Conservation (phyloP, 2,888 invertebrate species). For the Drosophila anomalata region DNA sequence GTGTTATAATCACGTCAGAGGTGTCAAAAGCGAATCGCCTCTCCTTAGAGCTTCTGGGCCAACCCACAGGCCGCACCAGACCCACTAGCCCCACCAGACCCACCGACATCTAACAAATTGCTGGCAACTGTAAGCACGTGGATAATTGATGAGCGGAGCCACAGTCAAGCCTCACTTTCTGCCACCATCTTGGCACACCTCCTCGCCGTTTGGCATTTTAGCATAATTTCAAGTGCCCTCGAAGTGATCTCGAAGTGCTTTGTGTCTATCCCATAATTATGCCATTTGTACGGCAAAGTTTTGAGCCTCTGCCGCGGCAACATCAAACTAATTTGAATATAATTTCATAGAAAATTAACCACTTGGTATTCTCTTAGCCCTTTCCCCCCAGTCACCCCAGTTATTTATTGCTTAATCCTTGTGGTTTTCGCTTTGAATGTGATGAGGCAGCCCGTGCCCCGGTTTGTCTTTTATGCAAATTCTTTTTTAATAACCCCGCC, state of each 20-base stretch:
- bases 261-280: slow-evolving; percentile 65
- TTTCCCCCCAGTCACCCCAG: slow-evolving; percentile 6
- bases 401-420: slow-evolving; percentile 80
- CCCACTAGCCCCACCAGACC: neutral
- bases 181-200: slow-evolving; percentile 26
- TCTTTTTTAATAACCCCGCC: slow-evolving; percentile 78
- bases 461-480: slow-evolving; percentile 76
- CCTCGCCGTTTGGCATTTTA: slow-evolving; percentile 57
- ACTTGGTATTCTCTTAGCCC: neutral
- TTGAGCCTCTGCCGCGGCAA: slow-evolving; percentile 52
- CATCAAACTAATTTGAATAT: slow-evolving; percentile 79
- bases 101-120: slow-evolving; percentile 69
- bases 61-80: slow-evolving; percentile 19
- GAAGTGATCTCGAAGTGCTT: slow-evolving; percentile 43
- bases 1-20: slow-evolving; percentile 77
- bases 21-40: slow-evolving; percentile 62
- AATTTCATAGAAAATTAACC: slow-evolving; percentile 69
- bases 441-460: slow-evolving; percentile 60
- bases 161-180: slow-evolving; percentile 39
- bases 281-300: slow-evolving; percentile 57
- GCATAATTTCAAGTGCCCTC: slow-evolving; percentile 70
- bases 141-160: slow-evolving; percentile 73
- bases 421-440: slow-evolving; percentile 37
- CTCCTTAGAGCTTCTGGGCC: slow-evolving; percentile 7
- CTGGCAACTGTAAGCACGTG: slow-evolving; percentile 67